These are phyloP conservation scores for Spongilla lacustris DNA, from an alignment of 37 sponge, comb jelly and placozoan genomes.

Conservation along the genomic window DNA sequence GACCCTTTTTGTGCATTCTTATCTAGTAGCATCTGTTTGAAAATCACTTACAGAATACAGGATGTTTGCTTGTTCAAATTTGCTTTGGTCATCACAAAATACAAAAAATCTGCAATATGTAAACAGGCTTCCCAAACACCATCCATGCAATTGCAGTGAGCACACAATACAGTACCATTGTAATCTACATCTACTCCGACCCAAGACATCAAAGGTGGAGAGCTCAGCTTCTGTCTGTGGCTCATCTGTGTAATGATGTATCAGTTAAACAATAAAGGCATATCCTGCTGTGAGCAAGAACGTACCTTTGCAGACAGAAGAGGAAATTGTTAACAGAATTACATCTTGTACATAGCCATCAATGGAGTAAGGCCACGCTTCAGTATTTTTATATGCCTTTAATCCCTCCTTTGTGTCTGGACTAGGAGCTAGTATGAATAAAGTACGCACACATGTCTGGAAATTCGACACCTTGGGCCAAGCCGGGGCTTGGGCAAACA, in stretches of 20 bases:
- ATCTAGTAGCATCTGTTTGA: not conserved
- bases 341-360: slow-evolving; percentile 30
- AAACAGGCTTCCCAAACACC: slow-evolving; percentile 19
- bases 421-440: slow-evolving; percentile 1
- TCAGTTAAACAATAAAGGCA: not conserved
- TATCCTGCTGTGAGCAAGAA: not conserved
- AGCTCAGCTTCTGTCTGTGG: slow-evolving; percentile 14
- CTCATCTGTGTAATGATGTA: slow-evolving; percentile 7
- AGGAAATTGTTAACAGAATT: not conserved
- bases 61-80: slow-evolving; percentile 4
- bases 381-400: slow-evolving; percentile 8
- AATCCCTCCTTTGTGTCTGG: not conserved
- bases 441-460: not conserved
- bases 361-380: slow-evolving; percentile 15
- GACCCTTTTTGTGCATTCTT: not conserved
- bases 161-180: slow-evolving; percentile 6
- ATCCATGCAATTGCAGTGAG: slow-evolving; percentile 22
- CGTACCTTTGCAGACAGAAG: slow-evolving; percentile 10
- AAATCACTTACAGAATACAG: not conserved
- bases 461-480: not conserved
- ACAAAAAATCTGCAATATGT: slow-evolving; percentile 11
- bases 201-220: slow-evolving; percentile 17
- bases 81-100: slow-evolving; percentile 8
- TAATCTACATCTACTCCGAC: slow-evolving; percentile 8
- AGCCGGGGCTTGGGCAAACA: not conserved